Base-by-base conservation (phyloP, 2,113 vertebrate species). In the Mixornis gularis region DNA sequence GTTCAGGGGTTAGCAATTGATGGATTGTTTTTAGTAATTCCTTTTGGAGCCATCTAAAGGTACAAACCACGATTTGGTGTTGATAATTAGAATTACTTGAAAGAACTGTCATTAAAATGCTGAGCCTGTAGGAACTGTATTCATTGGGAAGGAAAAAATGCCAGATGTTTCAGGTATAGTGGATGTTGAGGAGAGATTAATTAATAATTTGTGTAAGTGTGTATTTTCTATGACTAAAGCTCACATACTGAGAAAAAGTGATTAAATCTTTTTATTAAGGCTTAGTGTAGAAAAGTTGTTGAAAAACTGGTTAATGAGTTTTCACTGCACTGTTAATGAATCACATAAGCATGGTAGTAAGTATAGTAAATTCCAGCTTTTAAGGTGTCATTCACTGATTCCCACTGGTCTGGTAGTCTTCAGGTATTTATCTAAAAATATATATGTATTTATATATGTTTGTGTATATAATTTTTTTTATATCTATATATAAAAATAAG, bases 91-190 rank as follows among this genome's bases (percentile, higher is more conserved):
- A 77, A 64, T 94, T 89, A 86, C 74, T 96, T 95, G 53, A 94
- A 95, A 81, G 81, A 95, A 59, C 53, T 77, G 56, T 72, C 40
- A 89, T 94, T 96, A 94, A 94, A 96, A 91, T 20, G 10, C 52
- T n/a, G 66, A 73, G 65, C 74, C 76, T 87, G 60, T 71, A 84
- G 79, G 73, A 80, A 71, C 34, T 48, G 29, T 85, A 68, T 73
- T 91, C 81, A 92, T 79, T 90, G 88, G 82, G 86, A 96, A 51
- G 69, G 72, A 91, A 89, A 83, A 80, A 93, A 82, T 85, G 77
- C 92, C 96, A 96, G 87, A 86, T 96, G 90, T 93, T 95, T 92
- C 92, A 93, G 92, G 89, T 95, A 74, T 22, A 49, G 74, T 72
- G 70, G 70, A 80, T 80, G 63, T 87, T 12, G 11, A 92, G 44